These are phyloP conservation scores for Heliocidaris erythrogramma DNA, from an alignment of 35 echinoderm and acorn worm species.

Conservation along the genomic window DNA sequence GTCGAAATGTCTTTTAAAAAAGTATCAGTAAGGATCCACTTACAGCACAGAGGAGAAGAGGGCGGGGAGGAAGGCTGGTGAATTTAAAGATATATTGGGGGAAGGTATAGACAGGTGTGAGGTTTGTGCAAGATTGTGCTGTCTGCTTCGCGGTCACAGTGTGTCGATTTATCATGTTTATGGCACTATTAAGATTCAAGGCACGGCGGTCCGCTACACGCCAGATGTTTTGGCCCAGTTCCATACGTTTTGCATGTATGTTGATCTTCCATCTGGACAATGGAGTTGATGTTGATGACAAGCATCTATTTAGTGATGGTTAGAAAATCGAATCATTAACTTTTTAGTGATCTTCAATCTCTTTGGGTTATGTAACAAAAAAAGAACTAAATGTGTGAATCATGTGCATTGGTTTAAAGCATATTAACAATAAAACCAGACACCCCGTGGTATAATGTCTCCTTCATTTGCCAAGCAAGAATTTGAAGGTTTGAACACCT, in stretches of 20 bases:
- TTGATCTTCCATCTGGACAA: not conserved
- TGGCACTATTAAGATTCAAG: not conserved
- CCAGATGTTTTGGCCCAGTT: not conserved
- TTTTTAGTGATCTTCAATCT: not conserved
- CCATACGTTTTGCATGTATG: not conserved
- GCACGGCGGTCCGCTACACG: not conserved
- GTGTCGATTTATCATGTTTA: not conserved
- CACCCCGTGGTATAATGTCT: no score
- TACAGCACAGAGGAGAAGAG: not conserved
- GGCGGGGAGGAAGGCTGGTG: not conserved
- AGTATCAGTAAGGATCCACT: not conserved
- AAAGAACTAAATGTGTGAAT: not conserved
- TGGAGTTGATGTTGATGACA: not conserved
- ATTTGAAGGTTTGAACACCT: no score
- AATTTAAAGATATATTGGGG: not conserved
- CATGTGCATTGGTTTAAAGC: no score
- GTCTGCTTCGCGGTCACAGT: not conserved
- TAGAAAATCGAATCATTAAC: not conserved
- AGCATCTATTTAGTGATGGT: not conserved
- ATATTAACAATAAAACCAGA: no score
- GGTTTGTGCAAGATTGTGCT: not conserved
- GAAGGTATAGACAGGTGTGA: not conserved
- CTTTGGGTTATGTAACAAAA: not conserved
- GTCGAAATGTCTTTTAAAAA: conserved; percentile 8
- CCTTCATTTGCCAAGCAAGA: no score